phyloP scores from a whole-genome alignment of 2,888 invertebrate species.

The Xestoiulus laeticollis region DNA sequence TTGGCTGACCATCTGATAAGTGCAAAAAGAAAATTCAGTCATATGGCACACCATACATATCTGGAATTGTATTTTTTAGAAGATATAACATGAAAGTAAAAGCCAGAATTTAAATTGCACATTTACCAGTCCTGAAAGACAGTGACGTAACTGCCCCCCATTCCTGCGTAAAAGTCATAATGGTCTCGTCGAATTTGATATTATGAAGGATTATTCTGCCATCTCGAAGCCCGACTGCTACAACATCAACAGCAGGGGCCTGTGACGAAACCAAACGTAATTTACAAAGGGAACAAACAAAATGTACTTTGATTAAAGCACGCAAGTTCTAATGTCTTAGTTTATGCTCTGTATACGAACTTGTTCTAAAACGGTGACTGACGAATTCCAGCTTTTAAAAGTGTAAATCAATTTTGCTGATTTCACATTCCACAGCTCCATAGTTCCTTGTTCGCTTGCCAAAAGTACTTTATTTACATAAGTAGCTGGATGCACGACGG shows the following conservation, averaged over 20 bases:
- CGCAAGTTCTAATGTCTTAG: constrained; percentile 42
- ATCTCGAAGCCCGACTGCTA: constrained; percentile 83
- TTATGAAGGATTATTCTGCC: constrained; percentile 89
- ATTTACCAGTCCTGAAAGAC: constrained; percentile 78
- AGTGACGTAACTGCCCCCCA: constrained; percentile 88
- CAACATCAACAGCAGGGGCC: constrained; percentile 91
- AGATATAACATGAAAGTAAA: too few relatives aligned
- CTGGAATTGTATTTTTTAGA: too few relatives aligned
- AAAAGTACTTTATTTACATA: constrained; percentile 93
- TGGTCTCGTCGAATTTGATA: constrained; percentile 80
- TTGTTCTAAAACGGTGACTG: constrained; percentile 80
- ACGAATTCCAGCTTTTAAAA: constrained; percentile 77
- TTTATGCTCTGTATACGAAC: constrained; percentile 61
- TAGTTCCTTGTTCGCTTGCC: constrained; percentile 82
- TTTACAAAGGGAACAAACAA: not conserved
- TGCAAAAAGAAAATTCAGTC: too few relatives aligned
- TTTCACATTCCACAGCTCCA: constrained; percentile 92
- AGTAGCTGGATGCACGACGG: constrained; percentile 90
- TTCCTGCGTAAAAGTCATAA: constrained; percentile 89
- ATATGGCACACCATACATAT: too few relatives aligned
- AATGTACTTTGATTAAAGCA: not conserved
- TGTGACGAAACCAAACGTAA: constrained; percentile 56
- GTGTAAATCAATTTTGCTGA: constrained; percentile 78
- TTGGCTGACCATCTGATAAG: constrained; percentile 77
- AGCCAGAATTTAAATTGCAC: too few relatives aligned